Percentiles rank a stretch among this genome's conserved stretches.
These are phyloP conservation scores for Drosophila ogumai DNA, from an alignment of 1,140 invertebrate species.

Conservation along the genomic window DNA sequence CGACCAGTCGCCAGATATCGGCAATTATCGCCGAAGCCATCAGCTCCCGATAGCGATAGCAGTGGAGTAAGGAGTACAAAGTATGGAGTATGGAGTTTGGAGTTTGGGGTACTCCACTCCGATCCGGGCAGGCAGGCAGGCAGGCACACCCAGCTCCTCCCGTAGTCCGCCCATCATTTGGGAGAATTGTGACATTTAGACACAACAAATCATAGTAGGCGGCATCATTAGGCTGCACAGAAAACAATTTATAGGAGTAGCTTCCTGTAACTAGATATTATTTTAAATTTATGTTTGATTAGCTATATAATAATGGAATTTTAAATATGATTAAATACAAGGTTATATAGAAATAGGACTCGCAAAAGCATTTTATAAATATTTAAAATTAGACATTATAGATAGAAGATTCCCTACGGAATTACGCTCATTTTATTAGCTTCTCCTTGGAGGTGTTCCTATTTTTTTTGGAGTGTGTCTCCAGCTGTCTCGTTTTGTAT, in stretches of 20 bases:
- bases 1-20: slow-evolving; percentile 52
- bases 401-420: too few species aligned
- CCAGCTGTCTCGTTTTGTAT: slow-evolving; percentile 58
- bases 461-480: slow-evolving; percentile 3
- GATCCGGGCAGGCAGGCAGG: slow-evolving; percentile 19
- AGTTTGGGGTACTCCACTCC: neutral
- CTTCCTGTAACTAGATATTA: neutral
- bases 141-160: slow-evolving; percentile 20
- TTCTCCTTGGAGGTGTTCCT: neutral
- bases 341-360: too few species aligned
- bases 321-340: too few species aligned
- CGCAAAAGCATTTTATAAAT: rapidly evolving
- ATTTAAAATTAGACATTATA: neutral
- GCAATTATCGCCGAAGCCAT: slow-evolving; percentile 76
- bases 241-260: neutral
- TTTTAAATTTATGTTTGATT: neutral
- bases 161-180: slow-evolving; percentile 44
- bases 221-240: slow-evolving; percentile 66
- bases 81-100: neutral
- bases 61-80: too few species aligned
- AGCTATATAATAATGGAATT: neutral
- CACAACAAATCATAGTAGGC: slow-evolving; percentile 78
- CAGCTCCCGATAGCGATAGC: slow-evolving; percentile 59
- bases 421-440: neutral
- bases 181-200: slow-evolving; percentile 81